Evolutionary conservation across 2,113 vertebrate species (phyloP).

Genomic region (Callospermophilus lateralis): DNA sequence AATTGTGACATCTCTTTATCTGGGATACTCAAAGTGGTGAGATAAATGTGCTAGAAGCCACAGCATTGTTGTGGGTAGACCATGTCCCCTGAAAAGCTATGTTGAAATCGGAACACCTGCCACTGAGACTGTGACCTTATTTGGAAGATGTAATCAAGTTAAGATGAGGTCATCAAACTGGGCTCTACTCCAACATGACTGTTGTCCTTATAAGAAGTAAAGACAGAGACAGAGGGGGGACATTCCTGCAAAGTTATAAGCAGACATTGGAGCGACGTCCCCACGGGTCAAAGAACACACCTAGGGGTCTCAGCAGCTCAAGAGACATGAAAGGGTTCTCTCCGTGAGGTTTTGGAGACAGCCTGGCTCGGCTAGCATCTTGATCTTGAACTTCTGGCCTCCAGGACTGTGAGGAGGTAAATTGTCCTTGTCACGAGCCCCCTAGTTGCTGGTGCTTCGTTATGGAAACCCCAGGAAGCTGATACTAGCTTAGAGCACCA

Average conservation of each 20-base stretch:
- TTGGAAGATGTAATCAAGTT: neutral
- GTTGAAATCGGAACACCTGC: neutral
- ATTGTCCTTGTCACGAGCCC: neutral
- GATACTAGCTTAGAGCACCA: neutral
- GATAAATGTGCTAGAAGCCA: neutral
- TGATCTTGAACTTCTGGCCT: neutral
- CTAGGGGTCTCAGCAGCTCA: neutral
- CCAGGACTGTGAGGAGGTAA: neutral
- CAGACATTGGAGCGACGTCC: neutral
- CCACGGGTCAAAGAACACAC: neutral
- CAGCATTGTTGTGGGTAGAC: neutral
- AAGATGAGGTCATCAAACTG: neutral
- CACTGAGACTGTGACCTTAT: neutral
- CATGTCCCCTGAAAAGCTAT: neutral
- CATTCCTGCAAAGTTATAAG: fast-evolving
- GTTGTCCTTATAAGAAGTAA: neutral
- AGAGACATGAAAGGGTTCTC: neutral
- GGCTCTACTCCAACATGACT: neutral
- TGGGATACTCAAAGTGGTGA: neutral
- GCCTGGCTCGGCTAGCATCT: neutral
- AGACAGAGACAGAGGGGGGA: neutral
- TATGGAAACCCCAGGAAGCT: neutral
- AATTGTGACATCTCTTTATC: neutral
- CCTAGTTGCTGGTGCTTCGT: neutral
- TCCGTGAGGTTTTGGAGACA: neutral